Conservation (phyloP, 2,113 vertebrate genomes). For the Dunckerocampus dactyliophorus region DNA sequence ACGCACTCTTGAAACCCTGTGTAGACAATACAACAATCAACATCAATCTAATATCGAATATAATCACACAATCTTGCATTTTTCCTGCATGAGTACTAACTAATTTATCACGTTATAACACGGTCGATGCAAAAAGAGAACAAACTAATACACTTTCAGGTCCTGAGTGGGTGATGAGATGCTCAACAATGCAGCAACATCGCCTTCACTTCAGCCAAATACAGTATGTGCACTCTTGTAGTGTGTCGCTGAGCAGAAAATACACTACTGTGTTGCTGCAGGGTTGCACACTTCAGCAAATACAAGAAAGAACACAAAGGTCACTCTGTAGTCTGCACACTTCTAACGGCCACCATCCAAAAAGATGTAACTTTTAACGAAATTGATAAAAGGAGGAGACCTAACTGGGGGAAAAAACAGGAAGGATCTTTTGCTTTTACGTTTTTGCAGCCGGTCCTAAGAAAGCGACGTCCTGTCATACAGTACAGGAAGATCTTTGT, state of each 20-base stretch:
- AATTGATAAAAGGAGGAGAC: background rate
- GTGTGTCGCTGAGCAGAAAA: conserved; percentile 7
- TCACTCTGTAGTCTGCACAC: background rate
- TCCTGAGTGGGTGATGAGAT: background rate
- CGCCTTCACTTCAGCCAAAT: conserved; percentile 4
- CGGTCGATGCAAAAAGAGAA: too few species aligned
- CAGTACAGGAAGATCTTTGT: too few species aligned
- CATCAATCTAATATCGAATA: too few species aligned
- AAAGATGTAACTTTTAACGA: background rate
- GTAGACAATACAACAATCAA: too few species aligned
- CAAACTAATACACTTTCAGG: background rate
- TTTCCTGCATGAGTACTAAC: too few species aligned
- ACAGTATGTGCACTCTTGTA: background rate
- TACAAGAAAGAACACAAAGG: conserved; percentile 8
- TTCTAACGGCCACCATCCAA: background rate
- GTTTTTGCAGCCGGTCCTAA: background rate
- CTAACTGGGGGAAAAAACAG: background rate
- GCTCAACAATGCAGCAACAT: conserved; percentile 2
- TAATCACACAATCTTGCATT: too few species aligned
- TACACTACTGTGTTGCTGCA: conserved; percentile 4
- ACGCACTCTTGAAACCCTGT: too few species aligned
- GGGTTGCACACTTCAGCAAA: conserved; percentile 5
- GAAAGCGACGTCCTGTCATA: too few species aligned
- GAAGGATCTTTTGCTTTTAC: too few species aligned
- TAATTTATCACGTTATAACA: too few species aligned